phyloP scores from a whole-genome alignment of 92 coral and sea anemone genomes.

The Paragorgia papillata region DNA sequence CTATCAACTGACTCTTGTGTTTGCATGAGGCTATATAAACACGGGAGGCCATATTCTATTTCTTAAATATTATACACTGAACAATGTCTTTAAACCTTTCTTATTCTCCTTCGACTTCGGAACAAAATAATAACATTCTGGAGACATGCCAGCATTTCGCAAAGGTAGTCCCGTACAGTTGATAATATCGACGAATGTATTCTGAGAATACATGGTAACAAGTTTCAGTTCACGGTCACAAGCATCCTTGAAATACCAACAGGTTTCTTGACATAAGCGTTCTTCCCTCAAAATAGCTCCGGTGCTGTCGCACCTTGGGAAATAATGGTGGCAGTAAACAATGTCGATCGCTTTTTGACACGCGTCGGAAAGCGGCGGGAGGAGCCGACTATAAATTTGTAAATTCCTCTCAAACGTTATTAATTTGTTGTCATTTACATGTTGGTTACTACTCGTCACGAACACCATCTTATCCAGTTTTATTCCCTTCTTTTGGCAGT shows the following conservation, averaged over 20 bases:
- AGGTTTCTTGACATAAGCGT: not conserved
- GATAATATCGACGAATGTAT: not conserved
- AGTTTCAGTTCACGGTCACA: not conserved
- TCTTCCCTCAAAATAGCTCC: not conserved
- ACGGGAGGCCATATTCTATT: too few relatives aligned
- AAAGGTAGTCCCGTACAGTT: not conserved
- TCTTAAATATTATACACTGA: too few relatives aligned
- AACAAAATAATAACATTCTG: constrained; percentile 1
- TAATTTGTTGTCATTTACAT: too few relatives aligned
- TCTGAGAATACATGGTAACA: not conserved
- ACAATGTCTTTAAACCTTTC: too few relatives aligned
- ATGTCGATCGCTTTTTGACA: not conserved
- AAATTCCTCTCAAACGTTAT: too few relatives aligned
- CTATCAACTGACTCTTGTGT: too few relatives aligned
- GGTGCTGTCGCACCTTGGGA: not conserved
- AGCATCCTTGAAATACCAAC: not conserved
- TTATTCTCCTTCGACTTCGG: too few relatives aligned
- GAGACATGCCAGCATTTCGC: constrained; percentile 1
- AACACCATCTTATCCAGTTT: constrained; percentile 24
- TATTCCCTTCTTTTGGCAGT: constrained; percentile 1
- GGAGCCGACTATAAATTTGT: too few relatives aligned
- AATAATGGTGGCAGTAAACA: constrained; percentile 7
- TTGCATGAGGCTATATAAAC: too few relatives aligned
- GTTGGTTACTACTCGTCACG: not conserved
- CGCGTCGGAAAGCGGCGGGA: not conserved